phyloP scores from a whole-genome alignment of 2,113 vertebrate genomes.

The Galeopterus variegatus region DNA sequence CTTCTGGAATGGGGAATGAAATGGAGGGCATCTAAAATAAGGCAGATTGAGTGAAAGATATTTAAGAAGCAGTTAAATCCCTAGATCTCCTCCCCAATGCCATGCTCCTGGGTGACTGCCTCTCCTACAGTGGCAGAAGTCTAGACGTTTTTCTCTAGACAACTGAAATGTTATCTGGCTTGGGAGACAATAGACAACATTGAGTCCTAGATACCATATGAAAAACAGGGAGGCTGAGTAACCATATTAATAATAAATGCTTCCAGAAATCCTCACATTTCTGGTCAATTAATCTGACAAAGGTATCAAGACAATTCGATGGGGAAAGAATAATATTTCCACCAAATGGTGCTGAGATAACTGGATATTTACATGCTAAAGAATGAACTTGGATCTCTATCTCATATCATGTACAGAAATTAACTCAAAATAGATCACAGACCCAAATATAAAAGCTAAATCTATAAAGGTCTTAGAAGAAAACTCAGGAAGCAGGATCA shows the following conservation, averaged over 20 bases:
- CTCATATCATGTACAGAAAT: background rate
- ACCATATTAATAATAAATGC: background rate
- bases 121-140: background rate
- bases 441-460: background rate
- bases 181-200: background rate
- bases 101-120: background rate
- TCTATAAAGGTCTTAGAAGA: background rate
- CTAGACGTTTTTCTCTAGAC: background rate
- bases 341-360: background rate
- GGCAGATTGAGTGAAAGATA: background rate
- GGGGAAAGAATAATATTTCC: background rate
- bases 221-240: background rate
- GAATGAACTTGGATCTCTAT: background rate
- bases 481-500: background rate
- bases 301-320: background rate
- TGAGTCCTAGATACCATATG: background rate
- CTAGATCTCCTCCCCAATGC: background rate
- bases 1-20: background rate
- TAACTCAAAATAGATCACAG: background rate
- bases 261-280: background rate
- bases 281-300: background rate
- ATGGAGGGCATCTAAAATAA: background rate
- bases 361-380: background rate
- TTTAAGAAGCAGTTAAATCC: no score
- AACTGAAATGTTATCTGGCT: background rate